Base-by-base conservation (phyloP, 2,797 vertebrate species). In the Micrastur ruficollis region DNA sequence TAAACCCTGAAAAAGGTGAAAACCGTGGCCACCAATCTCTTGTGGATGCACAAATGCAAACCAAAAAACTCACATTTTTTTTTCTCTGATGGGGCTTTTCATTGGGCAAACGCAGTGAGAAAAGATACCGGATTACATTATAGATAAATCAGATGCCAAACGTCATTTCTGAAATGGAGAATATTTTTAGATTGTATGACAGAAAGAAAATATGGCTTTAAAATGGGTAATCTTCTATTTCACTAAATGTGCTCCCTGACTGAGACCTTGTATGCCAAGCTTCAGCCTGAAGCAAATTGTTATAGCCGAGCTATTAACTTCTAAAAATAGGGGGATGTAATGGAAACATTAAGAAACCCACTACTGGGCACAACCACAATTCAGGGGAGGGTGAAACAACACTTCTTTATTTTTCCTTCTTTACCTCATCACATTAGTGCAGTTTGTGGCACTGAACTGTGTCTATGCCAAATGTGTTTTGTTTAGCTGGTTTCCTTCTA, bases 201-300 rank as follows among this genome's bases (percentile, higher is more conserved):
- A 82, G 89, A 16, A 72, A 81, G 71, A 96, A 96, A 89, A 74
- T 36, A 92, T 61, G 42, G 19, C 74, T 95, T 84, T 96, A 81
- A 97, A 98, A 97, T 91, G 95, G 79, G 42, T 93, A 95, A 93
- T 97, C 92, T 97, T 96, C 97, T 97, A 94, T 97, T 97, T 97
- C 93, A 95, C 86, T 96, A 97, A 98, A 97, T 97, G 93, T 87
- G 91, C 88, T 97, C 80, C 93, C 94, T 96, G 89, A 95, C 93
- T 97, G 95, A 97, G 93, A 97, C 93, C 80, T 96, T 82, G 81
- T 96, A 93, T 3, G 50, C 84, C 85, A 93, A 95, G 88, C 74
- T 96, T 96, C 95, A 98, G 96, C 97, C 97, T 97, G 96, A 97
- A 97, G 94, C 95, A 97, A 98, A 98, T 98, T 97, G 93, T 96